phyloP scores from a whole-genome alignment of 2,113 vertebrate species.

The Macaca nemestrina region DNA sequence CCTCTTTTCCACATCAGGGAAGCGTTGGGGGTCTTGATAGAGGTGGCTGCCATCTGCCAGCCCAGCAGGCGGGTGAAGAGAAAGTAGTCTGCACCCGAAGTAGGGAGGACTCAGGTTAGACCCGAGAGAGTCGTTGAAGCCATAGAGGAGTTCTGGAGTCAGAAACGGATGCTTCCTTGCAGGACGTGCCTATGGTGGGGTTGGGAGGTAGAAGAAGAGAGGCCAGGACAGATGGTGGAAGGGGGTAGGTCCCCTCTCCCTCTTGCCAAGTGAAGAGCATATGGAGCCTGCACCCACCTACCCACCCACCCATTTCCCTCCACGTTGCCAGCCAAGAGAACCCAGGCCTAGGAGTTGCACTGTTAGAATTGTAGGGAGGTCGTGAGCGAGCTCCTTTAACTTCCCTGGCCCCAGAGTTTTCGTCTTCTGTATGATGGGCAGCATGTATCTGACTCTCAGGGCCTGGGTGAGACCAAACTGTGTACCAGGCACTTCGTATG shows the following conservation, averaged over 20 bases:
- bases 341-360: background rate
- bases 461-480: background rate
- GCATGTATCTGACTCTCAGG: background rate
- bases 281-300: rapidly evolving
- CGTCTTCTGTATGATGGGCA: background rate
- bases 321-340: background rate
- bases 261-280: background rate
- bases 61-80: background rate
- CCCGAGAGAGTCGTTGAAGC: rapidly evolving
- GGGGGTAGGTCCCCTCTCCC: background rate
- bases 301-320: too few relatives aligned
- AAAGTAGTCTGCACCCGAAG: background rate
- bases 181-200: background rate
- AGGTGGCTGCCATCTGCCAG: background rate
- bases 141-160: background rate
- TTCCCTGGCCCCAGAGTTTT: background rate
- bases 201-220: background rate
- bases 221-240: background rate
- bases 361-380: background rate
- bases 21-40: background rate
- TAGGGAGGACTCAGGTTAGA: background rate
- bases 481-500: background rate
- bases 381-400: rapidly evolving
- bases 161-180: background rate
- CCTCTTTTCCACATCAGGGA: background rate